Evolutionary conservation across 2,113 vertebrate species (phyloP).

Genomic region (Gavia stellata): DNA sequence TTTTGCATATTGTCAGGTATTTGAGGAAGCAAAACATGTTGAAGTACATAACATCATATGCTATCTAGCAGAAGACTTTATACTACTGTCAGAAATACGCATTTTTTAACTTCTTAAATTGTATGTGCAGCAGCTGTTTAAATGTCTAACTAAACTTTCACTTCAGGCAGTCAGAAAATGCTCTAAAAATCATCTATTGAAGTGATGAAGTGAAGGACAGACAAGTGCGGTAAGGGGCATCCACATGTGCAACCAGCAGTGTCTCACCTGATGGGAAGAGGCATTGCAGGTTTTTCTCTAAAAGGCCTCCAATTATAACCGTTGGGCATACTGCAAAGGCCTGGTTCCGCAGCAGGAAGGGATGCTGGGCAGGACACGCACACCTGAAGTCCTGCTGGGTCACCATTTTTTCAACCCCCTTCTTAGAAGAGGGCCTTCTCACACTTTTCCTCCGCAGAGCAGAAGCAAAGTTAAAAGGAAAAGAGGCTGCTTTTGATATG

Average conservation of each 20-base stretch:
- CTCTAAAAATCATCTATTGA: neutral
- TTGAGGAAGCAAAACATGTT: constrained; percentile 31
- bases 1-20: constrained; percentile 4
- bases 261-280: neutral
- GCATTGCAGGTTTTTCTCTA: neutral
- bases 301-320: neutral
- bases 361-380: neutral
- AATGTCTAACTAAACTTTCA: constrained; percentile 30
- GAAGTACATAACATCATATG: constrained; percentile 8
- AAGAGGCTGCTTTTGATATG: neutral
- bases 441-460: neutral
- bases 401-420: neutral
- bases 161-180: neutral
- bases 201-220: neutral
- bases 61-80: neutral
- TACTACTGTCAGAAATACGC: neutral
- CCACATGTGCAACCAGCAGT: neutral
- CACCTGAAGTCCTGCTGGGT: neutral
- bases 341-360: neutral
- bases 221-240: neutral
- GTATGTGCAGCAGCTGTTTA: neutral
- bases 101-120: constrained; percentile 14
- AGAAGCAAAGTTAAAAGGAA: neutral
- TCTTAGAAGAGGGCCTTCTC: neutral
- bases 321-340: neutral